These are phyloP conservation scores for Idaea biselata DNA, from an alignment of 2,888 invertebrate species.

Conservation along the genomic window DNA sequence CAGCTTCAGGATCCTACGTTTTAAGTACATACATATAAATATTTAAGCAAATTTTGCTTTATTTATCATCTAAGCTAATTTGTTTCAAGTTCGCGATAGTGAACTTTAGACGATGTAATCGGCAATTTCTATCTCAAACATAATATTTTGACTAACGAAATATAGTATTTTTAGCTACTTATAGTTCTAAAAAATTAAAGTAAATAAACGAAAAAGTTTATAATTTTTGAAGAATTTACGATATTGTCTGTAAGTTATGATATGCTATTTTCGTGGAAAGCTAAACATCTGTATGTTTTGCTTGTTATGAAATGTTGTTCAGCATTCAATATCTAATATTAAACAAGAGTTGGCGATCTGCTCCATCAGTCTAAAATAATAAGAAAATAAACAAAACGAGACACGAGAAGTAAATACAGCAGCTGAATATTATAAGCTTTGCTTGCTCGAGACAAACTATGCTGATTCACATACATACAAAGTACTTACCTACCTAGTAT, in stretches of 20 bases:
- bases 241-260: background rate
- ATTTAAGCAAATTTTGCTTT: too few species aligned
- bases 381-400: slow-evolving; percentile 7
- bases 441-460: slow-evolving; percentile 11
- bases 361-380: slow-evolving; percentile 1
- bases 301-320: background rate
- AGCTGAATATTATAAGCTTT: slow-evolving; percentile 1
- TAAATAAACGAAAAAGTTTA: background rate
- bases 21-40: too few species aligned
- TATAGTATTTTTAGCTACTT: background rate
- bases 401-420: slow-evolving; percentile 13
- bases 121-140: background rate
- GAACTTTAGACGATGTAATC: too few species aligned
- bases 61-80: too few species aligned
- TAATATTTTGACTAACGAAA: background rate
- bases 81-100: too few species aligned
- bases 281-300: background rate
- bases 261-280: background rate
- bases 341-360: background rate
- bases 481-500: too few species aligned
- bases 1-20: too few species aligned
- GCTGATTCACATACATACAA: slow-evolving; percentile 16
- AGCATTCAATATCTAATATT: slow-evolving; percentile 6
- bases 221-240: slow-evolving; percentile 1
- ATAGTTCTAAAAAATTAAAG: background rate